phyloP scores from a whole-genome alignment of 2,113 vertebrate genomes.

The Macheiramphus alcinus region DNA sequence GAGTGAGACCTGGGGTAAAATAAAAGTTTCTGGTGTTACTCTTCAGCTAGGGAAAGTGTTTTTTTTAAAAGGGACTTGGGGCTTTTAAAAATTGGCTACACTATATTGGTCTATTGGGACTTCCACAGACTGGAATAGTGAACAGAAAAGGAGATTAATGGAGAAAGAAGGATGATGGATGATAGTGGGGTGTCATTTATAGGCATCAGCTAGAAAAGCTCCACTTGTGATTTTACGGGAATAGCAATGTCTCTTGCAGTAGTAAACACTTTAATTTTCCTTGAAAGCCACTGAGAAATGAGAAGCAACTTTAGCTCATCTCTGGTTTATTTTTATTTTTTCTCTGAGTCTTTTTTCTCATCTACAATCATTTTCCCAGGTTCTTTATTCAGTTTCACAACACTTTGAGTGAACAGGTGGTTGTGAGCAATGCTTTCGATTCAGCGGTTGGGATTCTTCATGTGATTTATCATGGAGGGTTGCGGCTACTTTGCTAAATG shows the following conservation, averaged over 20 bases:
- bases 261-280: neutral
- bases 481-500: neutral
- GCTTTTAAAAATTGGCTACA: neutral
- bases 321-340: neutral
- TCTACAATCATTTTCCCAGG: neutral
- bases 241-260: neutral
- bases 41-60: slow-evolving; percentile 1
- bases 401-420: neutral
- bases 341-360: neutral
- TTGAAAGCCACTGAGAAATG: neutral
- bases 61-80: neutral
- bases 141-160: neutral
- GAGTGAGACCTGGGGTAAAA: slow-evolving; percentile 8
- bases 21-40: slow-evolving; percentile 42
- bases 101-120: neutral
- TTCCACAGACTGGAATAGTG: neutral
- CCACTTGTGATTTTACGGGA: neutral
- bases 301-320: neutral
- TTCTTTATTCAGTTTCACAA: neutral
- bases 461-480: neutral
- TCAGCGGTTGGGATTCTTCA: neutral
- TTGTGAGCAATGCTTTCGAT: neutral
- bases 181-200: neutral
- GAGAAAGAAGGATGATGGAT: neutral
- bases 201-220: neutral